phyloP scores from a whole-genome alignment of 2,888 invertebrate species.

The Colletes collaris region DNA sequence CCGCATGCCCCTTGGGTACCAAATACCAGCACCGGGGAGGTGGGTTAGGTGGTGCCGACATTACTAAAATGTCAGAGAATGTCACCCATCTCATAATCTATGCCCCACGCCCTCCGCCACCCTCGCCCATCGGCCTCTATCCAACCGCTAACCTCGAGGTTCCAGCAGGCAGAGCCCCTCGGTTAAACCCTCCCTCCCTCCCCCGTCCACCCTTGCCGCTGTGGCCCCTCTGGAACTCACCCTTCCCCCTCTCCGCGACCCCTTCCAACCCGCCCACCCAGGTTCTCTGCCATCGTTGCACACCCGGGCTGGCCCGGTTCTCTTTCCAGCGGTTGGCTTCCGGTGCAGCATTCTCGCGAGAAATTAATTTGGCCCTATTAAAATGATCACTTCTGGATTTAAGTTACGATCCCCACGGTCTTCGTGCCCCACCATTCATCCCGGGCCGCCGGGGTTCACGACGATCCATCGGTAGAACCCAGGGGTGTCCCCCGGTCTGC shows the following conservation, averaged over 20 bases:
- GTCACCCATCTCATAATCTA: constrained; percentile 78
- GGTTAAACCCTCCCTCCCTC: constrained; percentile 46
- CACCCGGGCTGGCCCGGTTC: background rate
- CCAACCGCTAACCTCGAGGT: constrained; percentile 58
- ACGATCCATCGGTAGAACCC: constrained; percentile 55
- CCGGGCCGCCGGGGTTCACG: constrained; percentile 27
- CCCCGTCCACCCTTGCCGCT: constrained; percentile 13
- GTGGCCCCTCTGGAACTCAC: constrained; percentile 52
- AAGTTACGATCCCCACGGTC: constrained; percentile 68
- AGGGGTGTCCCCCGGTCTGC: constrained; percentile 28
- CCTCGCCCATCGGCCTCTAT: constrained; percentile 26
- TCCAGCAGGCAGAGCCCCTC: constrained; percentile 41
- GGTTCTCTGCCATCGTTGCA: background rate
- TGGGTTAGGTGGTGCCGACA: constrained; percentile 75
- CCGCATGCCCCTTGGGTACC: constrained; percentile 76
- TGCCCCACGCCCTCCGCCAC: constrained; percentile 48
- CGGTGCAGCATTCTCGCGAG: constrained; percentile 70
- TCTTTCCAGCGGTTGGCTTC: constrained; percentile 13
- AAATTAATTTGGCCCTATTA: constrained; percentile 76
- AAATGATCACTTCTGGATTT: constrained; percentile 76
- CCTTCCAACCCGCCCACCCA: no score
- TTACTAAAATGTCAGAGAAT: constrained; percentile 82
- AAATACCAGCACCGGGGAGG: constrained; percentile 75
- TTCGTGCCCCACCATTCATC: constrained; percentile 9
- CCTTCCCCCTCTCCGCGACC: constrained; percentile 3